Conservation (phyloP, 2,797 vertebrate genomes). For the Phalanger gymnotis region DNA sequence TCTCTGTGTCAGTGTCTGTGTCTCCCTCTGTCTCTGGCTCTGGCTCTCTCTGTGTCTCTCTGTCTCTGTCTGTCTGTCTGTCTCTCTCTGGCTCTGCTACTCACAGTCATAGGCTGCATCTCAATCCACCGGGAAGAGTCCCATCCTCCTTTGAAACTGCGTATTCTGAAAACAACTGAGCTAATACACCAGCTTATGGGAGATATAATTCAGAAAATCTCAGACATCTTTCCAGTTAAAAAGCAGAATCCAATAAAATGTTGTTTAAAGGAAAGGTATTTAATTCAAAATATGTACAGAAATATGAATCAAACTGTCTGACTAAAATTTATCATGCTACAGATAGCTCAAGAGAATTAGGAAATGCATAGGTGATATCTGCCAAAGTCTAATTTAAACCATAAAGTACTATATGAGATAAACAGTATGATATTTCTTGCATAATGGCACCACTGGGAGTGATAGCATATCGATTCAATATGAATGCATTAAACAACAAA, state of each 20-base stretch:
- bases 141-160: not conserved
- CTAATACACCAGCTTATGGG: not conserved
- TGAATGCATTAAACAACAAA: not conserved
- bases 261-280: not conserved
- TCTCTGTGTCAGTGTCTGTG: not conserved
- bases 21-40: too few species aligned
- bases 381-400: not conserved
- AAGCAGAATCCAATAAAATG: not conserved
- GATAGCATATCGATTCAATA: not conserved
- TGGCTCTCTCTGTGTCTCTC: not conserved
- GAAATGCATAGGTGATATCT: not conserved
- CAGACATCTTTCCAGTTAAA: not conserved
- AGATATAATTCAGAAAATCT: not conserved
- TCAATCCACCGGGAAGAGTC: not conserved
- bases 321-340: not conserved
- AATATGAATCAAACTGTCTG: not conserved
- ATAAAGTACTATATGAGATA: not conserved
- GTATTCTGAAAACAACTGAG: not conserved
- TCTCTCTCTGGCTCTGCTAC: accelerated
- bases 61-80: not conserved
- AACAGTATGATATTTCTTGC: not conserved
- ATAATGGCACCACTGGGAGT: not conserved
- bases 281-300: not conserved
- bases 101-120: not conserved
- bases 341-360: not conserved